phyloP scores from a whole-genome alignment of 1,140 invertebrate genomes.

The Venustaconcha ellipsiformis region DNA sequence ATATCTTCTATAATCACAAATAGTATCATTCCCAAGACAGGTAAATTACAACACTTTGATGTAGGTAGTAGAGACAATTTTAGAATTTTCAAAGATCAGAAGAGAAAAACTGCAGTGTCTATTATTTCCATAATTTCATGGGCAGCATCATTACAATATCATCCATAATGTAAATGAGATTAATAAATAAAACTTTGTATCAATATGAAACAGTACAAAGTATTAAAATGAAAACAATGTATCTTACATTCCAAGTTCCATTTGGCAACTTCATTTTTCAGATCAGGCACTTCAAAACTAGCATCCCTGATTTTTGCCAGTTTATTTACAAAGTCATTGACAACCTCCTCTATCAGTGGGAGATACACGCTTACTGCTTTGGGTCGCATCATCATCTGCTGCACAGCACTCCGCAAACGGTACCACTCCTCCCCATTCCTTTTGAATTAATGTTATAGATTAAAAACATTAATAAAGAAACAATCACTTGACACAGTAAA shows the following conservation, averaged over 20 bases:
- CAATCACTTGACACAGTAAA: no score
- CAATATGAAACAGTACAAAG: background rate
- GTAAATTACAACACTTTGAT: no score
- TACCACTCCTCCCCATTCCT: constrained; percentile 65
- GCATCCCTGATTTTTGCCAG: constrained; percentile 38
- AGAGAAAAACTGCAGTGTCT: no score
- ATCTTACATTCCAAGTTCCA: constrained; percentile 69
- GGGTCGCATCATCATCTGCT: constrained; percentile 61
- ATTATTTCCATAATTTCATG: no score
- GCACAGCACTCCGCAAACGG: constrained; percentile 50
- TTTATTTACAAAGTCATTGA: constrained; percentile 49
- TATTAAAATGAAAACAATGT: constrained; percentile 4
- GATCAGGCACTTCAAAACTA: constrained; percentile 54
- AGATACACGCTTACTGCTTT: constrained; percentile 54
- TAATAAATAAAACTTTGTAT: background rate
- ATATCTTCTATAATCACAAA: no score
- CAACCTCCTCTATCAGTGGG: constrained; percentile 49
- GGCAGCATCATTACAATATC: background rate
- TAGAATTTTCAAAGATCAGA: no score
- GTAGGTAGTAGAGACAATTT: no score
- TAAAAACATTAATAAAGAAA: background rate
- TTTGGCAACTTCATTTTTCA: constrained; percentile 57
- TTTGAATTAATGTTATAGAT: background rate
- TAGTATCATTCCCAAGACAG: no score
- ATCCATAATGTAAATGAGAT: background rate